Evolutionary conservation across 2,888 invertebrate species (phyloP), one percentile per base, ranked within the genome.

Genomic region (Prenolepis imparis): DNA sequence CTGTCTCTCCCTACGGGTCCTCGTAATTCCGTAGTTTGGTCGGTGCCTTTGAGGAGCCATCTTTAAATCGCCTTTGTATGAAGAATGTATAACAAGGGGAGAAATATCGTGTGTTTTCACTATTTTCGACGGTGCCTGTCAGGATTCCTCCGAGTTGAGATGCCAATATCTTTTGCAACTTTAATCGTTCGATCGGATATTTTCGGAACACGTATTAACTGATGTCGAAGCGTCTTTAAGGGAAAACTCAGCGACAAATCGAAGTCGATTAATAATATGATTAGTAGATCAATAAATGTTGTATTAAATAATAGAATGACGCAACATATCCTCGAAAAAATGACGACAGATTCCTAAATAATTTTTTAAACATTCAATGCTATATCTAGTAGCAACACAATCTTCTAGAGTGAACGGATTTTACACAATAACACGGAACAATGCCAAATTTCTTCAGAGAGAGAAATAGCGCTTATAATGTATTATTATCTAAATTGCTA

Each of bases 31-130:
- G 52, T 55, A 18, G 66, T 32, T 73, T 55, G 48, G 75, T 55
- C 82, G 83, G 82, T 55, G 57, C 87, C 74, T 89, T 84, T 89
- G 82, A 84, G 39, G 8, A 72, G 77, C 44, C 78, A 61, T 52
- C 82, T 66, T 55, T 72, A 48, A 57, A 67, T 39, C 44, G 59
- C 52, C 59, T 59, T 80, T 44, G 48, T 80, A 80, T 72, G 70
- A 72, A 72, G 78, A 80, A 80, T 78, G 59, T 78, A 41, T 78
- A 78, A 72, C 78, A 61, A 80, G 77, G 48, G 28, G n/a, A 21
- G 72, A 41, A 44, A 32, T 67, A 21, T 44, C 52, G 48, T 32
- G 44, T 36, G 72, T 59, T 80, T 72, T 80, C 72, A 72, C 73
- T 48, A 72, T 59, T 44, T 80, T 48, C 67, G 36, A 36, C 59